phyloP scores from a whole-genome alignment of 2,113 vertebrate species.

The Isichthys henryi region DNA sequence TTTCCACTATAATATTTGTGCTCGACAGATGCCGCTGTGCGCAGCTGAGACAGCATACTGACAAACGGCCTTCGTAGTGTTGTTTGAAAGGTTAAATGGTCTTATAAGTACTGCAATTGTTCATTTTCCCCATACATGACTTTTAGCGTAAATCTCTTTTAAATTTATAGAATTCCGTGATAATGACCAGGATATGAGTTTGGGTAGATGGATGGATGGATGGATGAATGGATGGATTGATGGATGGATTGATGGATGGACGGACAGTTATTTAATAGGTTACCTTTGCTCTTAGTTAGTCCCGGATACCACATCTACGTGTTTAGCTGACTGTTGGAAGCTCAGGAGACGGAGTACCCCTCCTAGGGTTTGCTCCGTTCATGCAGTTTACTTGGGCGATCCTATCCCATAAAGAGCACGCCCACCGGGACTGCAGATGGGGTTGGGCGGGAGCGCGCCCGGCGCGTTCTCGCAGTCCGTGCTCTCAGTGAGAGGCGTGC shows the following conservation, averaged over 20 bases:
- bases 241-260: too few relatives aligned
- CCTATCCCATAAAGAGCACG: slow-evolving; percentile 20
- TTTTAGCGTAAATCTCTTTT: neutral
- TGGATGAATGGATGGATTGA: too few relatives aligned
- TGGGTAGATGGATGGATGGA: neutral
- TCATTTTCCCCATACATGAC: neutral
- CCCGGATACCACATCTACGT: neutral
- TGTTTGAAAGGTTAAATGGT: neutral
- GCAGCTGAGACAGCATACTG: neutral
- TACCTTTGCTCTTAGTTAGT: neutral
- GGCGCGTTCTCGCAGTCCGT: neutral
- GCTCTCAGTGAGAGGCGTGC: neutral
- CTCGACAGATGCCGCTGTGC: neutral
- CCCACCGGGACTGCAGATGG: slow-evolving; percentile 36
- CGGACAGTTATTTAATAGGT: neutral
- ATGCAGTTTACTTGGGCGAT: slow-evolving; percentile 10
- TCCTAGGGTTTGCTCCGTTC: neutral
- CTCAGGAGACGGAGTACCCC: neutral
- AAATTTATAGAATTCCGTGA: neutral
- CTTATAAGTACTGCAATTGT: neutral
- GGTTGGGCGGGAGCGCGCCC: slow-evolving; percentile 26
- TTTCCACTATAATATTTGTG: neutral
- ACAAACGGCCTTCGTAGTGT: neutral
- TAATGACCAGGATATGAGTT: neutral
- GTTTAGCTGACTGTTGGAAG: neutral